Conservation (phyloP, 2,113 vertebrate genomes). For the Haemorhous mexicanus region DNA sequence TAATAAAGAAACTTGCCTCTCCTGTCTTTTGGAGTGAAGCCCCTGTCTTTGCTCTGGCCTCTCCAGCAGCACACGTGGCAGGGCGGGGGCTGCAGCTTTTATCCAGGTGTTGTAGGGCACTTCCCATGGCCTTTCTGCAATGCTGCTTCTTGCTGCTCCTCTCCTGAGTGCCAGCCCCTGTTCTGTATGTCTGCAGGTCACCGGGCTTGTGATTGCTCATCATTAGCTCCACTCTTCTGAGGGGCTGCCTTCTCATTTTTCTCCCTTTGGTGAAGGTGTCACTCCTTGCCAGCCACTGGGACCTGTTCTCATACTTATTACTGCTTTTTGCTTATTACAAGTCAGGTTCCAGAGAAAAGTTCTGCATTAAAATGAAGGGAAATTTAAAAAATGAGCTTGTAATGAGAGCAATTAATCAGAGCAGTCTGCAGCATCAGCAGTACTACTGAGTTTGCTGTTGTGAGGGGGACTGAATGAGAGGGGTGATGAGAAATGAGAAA, state of each 20-base stretch:
- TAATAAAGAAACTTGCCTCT: background rate
- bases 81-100: background rate
- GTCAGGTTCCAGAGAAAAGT: background rate
- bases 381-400: conserved; percentile 24
- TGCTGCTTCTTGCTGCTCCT: background rate
- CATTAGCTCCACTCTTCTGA: background rate
- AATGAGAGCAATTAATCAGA: conserved; percentile 55
- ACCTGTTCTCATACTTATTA: background rate
- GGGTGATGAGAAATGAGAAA: conserved; percentile 8
- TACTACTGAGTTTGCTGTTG: background rate
- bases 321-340: background rate
- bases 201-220: background rate
- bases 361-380: conserved; percentile 29
- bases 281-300: background rate
- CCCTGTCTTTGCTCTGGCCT: background rate
- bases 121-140: background rate
- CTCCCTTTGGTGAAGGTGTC: background rate
- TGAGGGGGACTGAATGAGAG: background rate
- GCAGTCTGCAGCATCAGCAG: background rate
- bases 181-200: background rate
- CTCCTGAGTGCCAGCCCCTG: background rate
- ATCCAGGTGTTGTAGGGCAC: background rate
- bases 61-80: background rate
- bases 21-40: background rate
- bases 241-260: background rate